A percentile compares a stretch with the other conserved stretches of the same genome.
Evolutionary conservation across 2,113 vertebrate genomes (phyloP).

Genomic region (Lagenorhynchus albirostris): DNA sequence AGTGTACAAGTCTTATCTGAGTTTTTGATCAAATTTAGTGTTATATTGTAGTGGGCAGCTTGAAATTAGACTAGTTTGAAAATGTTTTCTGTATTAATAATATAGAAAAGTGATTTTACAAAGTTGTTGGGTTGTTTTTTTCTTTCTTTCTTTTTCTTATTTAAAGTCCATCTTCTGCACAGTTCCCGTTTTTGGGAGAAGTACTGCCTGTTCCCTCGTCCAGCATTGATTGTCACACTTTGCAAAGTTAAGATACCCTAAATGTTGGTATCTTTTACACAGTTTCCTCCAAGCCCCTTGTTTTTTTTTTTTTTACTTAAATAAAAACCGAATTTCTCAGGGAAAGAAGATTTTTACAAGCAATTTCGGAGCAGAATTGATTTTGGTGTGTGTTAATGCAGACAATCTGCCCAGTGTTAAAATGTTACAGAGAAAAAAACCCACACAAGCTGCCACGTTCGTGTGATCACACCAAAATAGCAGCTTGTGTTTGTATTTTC

Average conservation of each 20-base stretch:
- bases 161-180: neutral
- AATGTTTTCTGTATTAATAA: neutral
- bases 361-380: constrained; percentile 76
- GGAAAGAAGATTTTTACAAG: constrained; percentile 65
- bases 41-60: neutral
- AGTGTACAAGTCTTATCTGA: neutral
- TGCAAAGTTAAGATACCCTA: neutral
- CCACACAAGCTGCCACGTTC: constrained; percentile 73
- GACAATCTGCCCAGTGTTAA: constrained; percentile 80
- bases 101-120: neutral
- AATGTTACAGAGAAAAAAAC: constrained; percentile 71
- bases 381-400: constrained; percentile 77
- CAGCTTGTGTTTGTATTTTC: constrained; percentile 78
- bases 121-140: neutral
- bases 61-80: neutral
- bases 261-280: neutral
- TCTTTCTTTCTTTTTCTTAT: neutral
- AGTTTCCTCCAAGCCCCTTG: neutral
- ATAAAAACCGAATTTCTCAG: constrained; percentile 61
- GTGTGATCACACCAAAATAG: constrained; percentile 77
- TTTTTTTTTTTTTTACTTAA: constrained; percentile 55
- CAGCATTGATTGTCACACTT: neutral
- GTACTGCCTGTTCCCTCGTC: neutral
- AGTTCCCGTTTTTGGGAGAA: neutral
- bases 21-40: constrained; percentile 11